Conservation (phyloP, 1,140 invertebrate species). For the Zaprionus africanus region DNA sequence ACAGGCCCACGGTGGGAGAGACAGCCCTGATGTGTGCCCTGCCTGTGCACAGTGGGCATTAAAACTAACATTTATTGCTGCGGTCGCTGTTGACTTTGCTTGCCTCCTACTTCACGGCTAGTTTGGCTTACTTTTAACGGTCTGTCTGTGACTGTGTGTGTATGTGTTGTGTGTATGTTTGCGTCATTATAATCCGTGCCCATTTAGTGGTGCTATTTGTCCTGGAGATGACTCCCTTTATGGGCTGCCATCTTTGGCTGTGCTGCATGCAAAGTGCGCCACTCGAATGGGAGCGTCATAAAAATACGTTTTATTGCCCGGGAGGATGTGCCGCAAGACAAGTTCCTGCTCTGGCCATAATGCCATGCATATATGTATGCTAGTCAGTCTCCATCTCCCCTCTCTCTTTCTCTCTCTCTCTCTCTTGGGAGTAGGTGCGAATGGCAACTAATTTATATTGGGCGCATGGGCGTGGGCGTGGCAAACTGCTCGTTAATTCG, state of each 20-base stretch:
- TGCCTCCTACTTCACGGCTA: slow-evolving; percentile 72
- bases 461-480: slow-evolving; percentile 36
- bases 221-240: slow-evolving; percentile 78
- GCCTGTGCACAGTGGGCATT: slow-evolving; percentile 47
- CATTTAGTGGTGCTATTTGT: slow-evolving; percentile 80
- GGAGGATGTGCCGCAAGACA: slow-evolving; percentile 73
- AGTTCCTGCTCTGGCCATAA: slow-evolving; percentile 60
- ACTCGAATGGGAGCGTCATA: slow-evolving; percentile 71
- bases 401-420: slow-evolving; percentile 14
- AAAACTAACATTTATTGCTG: slow-evolving; percentile 78
- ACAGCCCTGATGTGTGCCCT: neutral
- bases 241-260: slow-evolving; percentile 52
- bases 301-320: slow-evolving; percentile 81
- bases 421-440: slow-evolving; percentile 23
- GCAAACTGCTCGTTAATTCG: slow-evolving; percentile 73
- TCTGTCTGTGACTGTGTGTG: slow-evolving; percentile 9
- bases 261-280: slow-evolving; percentile 73
- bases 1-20: neutral
- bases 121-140: slow-evolving; percentile 77
- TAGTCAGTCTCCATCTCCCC: neutral
- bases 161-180: slow-evolving; percentile 46
- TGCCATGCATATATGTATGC: slow-evolving; percentile 55
- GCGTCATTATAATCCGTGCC: slow-evolving; percentile 81
- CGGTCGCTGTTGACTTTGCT: slow-evolving; percentile 67
- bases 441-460: slow-evolving; percentile 76